phyloP scores from a whole-genome alignment of 2,888 invertebrate genomes.

The Polydrusus pterygomalis region DNA sequence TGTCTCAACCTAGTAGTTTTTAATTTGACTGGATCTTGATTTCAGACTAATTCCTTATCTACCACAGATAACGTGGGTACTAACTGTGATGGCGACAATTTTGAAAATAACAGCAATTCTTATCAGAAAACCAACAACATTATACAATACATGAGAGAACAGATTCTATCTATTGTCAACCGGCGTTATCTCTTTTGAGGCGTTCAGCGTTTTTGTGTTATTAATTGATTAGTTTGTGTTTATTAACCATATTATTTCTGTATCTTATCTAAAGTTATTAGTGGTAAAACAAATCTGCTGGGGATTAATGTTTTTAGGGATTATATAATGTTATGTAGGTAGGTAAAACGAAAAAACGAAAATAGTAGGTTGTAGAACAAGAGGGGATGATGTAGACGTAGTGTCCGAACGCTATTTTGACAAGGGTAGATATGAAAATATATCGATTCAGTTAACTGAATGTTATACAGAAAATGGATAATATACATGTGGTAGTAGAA shows the following conservation, averaged over 20 bases:
- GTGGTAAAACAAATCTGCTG: constrained; percentile 7
- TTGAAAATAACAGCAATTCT: neutral
- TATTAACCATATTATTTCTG: neutral
- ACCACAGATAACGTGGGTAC: neutral
- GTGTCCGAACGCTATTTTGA: too few species aligned
- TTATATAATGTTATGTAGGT: too few species aligned
- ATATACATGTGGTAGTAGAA: too few species aligned
- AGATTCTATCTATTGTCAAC: constrained; percentile 14
- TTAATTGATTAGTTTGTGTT: constrained; percentile 8
- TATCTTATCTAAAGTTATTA: constrained; percentile 8
- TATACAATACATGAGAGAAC: constrained; percentile 6
- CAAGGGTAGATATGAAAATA: too few species aligned
- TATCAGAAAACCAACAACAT: constrained; percentile 17
- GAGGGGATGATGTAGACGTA: too few species aligned
- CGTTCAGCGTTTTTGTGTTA: constrained; percentile 14
- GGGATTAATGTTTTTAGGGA: neutral
- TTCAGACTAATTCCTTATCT: too few species aligned
- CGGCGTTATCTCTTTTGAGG: constrained; percentile 3
- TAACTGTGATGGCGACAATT: neutral
- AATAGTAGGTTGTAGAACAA: too few species aligned
- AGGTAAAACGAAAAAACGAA: too few species aligned
- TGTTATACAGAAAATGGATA: too few species aligned
- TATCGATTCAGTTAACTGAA: too few species aligned
- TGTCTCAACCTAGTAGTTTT: too few species aligned
- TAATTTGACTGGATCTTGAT: too few species aligned